A percentile compares a stretch with the other conserved stretches of the same genome.
Conservation (phyloP, 1,140 invertebrate species). For the Heliconius nattereri region DNA sequence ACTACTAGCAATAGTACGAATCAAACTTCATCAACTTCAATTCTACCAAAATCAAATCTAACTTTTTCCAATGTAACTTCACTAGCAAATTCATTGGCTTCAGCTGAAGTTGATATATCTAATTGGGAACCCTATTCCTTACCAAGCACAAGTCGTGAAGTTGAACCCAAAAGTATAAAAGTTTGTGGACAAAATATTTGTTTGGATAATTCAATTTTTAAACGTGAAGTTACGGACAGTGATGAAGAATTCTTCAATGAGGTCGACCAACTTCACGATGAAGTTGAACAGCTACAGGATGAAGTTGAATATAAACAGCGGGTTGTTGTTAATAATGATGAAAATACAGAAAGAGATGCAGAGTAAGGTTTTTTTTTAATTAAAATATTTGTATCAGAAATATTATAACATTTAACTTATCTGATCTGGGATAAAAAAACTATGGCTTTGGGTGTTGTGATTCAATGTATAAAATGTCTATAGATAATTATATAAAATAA, state of each 20-base stretch:
- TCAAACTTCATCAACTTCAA: not conserved
- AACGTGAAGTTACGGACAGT: slow-evolving; percentile 51
- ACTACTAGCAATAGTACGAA: not conserved
- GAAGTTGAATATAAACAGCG: slow-evolving; percentile 54
- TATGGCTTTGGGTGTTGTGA: no score
- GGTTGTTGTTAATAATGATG: slow-evolving; percentile 53
- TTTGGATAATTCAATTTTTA: slow-evolving; percentile 68
- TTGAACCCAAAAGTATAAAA: slow-evolving; percentile 54
- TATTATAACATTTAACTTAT: no score
- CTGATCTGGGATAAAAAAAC: no score
- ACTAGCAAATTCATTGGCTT: slow-evolving; percentile 23
- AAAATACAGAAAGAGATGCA: slow-evolving; percentile 4
- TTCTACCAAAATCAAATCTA: not conserved
- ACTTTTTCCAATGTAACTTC: slow-evolving; percentile 29
- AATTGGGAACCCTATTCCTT: slow-evolving; percentile 57
- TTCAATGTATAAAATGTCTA: no score
- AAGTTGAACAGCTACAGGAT: slow-evolving; percentile 50
- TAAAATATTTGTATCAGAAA: not conserved
- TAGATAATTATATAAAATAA: no score
- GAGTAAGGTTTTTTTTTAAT: not conserved
- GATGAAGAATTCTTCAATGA: slow-evolving; percentile 66
- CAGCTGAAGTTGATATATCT: slow-evolving; percentile 58
- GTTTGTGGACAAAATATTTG: slow-evolving; percentile 75
- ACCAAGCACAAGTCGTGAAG: slow-evolving; percentile 59
- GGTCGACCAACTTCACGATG: slow-evolving; percentile 50